phyloP scores from a whole-genome alignment of 2,797 vertebrate genomes.

The Parambassis ranga region DNA sequence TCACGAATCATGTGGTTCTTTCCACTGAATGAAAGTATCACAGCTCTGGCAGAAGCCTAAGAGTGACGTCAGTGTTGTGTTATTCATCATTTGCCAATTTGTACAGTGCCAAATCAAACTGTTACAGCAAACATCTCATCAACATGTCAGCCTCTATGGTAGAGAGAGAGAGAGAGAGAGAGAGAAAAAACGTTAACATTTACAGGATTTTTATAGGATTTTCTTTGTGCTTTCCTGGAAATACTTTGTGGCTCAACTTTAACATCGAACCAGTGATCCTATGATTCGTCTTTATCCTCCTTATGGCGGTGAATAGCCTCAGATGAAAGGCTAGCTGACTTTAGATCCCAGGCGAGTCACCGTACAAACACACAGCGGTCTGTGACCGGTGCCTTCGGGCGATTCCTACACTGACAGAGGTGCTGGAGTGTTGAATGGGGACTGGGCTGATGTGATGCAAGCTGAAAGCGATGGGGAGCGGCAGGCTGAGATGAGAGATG shows the following conservation, averaged over 20 bases:
- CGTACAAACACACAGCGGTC: constrained; percentile 46
- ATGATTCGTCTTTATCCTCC: constrained; percentile 46
- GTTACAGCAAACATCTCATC: constrained; percentile 10
- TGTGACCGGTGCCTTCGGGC: constrained; percentile 49
- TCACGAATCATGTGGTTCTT: constrained; percentile 3
- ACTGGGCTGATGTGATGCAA: constrained; percentile 52
- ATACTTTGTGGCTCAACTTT: constrained; percentile 23
- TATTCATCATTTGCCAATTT: constrained; percentile 28
- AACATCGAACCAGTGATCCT: constrained; percentile 22
- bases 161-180: background rate
- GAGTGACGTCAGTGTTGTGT: constrained; percentile 24
- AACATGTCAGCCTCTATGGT: background rate
- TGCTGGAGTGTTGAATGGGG: constrained; percentile 41
- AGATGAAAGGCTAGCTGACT: constrained; percentile 43
- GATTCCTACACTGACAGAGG: constrained; percentile 33
- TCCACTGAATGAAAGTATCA: constrained; percentile 21
- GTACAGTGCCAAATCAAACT: constrained; percentile 18
- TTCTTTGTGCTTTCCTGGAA: background rate
- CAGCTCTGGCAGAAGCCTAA: constrained; percentile 9
- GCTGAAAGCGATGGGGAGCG: constrained; percentile 57
- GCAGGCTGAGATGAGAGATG: constrained; percentile 50
- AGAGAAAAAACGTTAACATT: background rate
- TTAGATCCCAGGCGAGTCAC: constrained; percentile 44
- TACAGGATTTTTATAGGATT: background rate
- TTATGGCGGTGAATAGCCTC: constrained; percentile 18